Percentiles rank a stretch among this genome's conserved stretches.
phyloP scores from a whole-genome alignment of 2,113 vertebrate genomes.

The Muntiacus muntjak region DNA sequence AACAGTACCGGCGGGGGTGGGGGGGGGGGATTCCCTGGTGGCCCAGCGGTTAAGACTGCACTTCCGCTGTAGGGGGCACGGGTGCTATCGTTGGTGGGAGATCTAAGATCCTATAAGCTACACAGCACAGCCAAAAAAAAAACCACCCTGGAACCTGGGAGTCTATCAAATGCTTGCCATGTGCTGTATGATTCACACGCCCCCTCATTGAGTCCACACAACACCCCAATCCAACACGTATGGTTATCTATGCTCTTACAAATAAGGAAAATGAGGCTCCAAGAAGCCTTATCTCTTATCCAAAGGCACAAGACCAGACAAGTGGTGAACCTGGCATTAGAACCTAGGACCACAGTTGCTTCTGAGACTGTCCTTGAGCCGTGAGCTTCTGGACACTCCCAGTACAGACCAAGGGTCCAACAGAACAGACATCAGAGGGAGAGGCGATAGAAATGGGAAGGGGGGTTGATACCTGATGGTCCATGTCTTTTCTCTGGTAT shows the following conservation, averaged over 20 bases:
- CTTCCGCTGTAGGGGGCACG: neutral
- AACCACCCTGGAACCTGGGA: neutral
- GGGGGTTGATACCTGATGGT: neutral
- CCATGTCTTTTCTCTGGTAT: neutral
- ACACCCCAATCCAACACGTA: neutral
- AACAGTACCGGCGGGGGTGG: neutral
- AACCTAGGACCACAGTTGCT: neutral
- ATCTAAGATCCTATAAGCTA: neutral
- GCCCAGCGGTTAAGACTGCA: neutral
- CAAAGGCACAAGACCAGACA: neutral
- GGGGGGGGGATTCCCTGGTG: neutral
- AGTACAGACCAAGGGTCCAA: neutral
- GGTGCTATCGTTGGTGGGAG: neutral
- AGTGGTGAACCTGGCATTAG: neutral
- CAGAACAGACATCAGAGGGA: neutral
- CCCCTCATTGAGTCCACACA: neutral
- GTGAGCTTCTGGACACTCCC: neutral
- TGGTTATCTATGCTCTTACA: neutral
- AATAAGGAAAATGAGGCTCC: neutral
- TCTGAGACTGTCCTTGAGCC: neutral
- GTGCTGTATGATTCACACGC: accelerated
- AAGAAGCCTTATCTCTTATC: neutral
- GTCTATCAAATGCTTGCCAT: neutral
- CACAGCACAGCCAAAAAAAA: neutral
- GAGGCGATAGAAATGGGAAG: neutral